Base-by-base conservation (phyloP, 64 coral and sea anemone genomes). In the Trachythela sp. region DNA sequence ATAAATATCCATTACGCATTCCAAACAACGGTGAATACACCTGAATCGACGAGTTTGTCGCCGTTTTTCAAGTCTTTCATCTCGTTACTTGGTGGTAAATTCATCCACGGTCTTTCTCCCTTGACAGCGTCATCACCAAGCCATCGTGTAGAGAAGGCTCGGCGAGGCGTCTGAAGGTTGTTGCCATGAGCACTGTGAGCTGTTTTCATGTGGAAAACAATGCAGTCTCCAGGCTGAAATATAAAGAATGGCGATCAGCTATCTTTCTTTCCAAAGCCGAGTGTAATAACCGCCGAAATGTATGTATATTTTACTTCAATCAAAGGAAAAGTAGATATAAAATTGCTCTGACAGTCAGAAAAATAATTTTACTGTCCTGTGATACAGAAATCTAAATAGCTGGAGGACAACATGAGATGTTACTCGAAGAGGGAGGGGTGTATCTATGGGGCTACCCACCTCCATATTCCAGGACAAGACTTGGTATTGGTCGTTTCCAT, bases 151-250 rank as follows among this genome's bases (percentile, higher is more conserved):
- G 88, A 89, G 35, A 89, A 89, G 8, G 88, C 88, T 15, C 88
- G 88, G 4, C 88, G 43, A 0, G 88, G 88, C 0, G 88, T 89
- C 7, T 32, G 11, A 1, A 89, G 88, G 17, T 89, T 83, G 71
- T 89, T 89, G 10, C 88, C 88, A 40, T 89, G 34, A 13, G 88
- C 71, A 27, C 88, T 52, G 30, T 89, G 88, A 35, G 77, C 88
- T 54, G 75, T 89, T 36, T 41, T 89, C 88, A 89, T 89, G 45
- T 89, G 88, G 48, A 89, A 89, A 26, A 89, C 72, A 54, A 89
- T 89, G 48, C 88, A 89, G 75, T 89, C 88, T 37, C 88, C 88
- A 4, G 88, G 88, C 88, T 89, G 22, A 83, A 88, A 72, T 15
- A 75, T 34, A 9, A 17, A 33, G 29, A n/a, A 18, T 11, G 30